These are phyloP conservation scores for Huso huso DNA, from an alignment of 2,797 vertebrate species.

Conservation along the genomic window DNA sequence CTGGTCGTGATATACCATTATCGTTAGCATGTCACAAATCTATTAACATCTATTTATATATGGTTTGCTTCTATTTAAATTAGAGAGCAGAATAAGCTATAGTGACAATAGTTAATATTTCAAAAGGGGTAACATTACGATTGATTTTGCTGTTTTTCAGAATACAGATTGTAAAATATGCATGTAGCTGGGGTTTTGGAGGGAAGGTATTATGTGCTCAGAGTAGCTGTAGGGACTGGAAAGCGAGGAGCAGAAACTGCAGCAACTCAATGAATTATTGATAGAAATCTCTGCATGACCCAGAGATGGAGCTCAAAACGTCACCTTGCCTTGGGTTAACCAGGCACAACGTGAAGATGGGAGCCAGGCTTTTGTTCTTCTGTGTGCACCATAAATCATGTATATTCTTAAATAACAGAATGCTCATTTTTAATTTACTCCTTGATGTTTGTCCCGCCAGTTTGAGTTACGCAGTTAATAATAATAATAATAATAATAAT, in stretches of 20 bases:
- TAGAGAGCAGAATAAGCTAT: no score
- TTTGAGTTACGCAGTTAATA: no score
- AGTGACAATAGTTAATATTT: no score
- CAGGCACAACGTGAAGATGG: conserved; percentile 46
- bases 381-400: conserved; percentile 7
- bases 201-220: conserved; percentile 63
- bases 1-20: no score
- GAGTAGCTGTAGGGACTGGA: conserved; percentile 48
- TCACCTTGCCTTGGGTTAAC: conserved; percentile 60
- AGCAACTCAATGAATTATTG: conserved; percentile 67
- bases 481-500: no score
- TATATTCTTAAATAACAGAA: background rate
- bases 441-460: no score
- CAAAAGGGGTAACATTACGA: no score
- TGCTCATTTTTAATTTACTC: no score
- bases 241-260: conserved; percentile 62
- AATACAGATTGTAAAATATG: conserved; percentile 16
- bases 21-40: no score
- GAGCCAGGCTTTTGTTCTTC: conserved; percentile 22
- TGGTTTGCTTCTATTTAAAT: no score
- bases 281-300: conserved; percentile 66
- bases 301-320: conserved; percentile 38
- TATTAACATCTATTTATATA: no score
- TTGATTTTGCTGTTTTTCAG: background rate
- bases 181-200: conserved; percentile 17